Base-by-base conservation (phyloP, 2,888 invertebrate species). In the Polyommatus iphigenia region DNA sequence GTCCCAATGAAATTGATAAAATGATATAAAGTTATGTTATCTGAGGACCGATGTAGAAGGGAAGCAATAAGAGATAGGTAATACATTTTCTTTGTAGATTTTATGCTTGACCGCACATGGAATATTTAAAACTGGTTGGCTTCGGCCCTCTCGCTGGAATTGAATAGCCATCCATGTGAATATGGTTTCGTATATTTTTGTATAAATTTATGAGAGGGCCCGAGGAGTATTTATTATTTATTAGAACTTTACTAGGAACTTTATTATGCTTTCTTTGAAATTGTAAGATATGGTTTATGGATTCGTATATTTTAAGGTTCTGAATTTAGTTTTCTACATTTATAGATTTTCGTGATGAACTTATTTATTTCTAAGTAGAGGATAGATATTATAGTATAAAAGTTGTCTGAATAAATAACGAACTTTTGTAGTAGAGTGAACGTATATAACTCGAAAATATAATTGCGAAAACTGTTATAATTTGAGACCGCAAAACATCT, bases 11-110 rank as follows among this genome's bases (percentile, higher is more conserved):
- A 78, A 80, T 80, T 79, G 80, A 80, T 78, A 72, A 78, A 71
- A 78, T 78, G 71, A 78, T 78, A 78, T 59, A 77, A 46, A 75
- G 78, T 77, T 73, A 72, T 79, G 78, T 80, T 78, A 81, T 77
- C 81, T 73, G 32, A 80, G 79, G 80, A 80, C 80, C 78, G 85
- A 84, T 83, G 86, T 89, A 89, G 89, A 87, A 86, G 87, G 90
- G 89, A 86, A 86, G 87, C 90, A 92, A 93, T 93, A 93, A 93
- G 91, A 91, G 89, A 90, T 90, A 87, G 88, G 89, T 91, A 90
- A 92, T 92, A 92, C 90, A 89, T 92, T 92, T 92, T 91, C 93
- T 93, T 93, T 93, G 92, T 93, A 89, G 90, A 91, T 93, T 93
- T 93, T 88, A 87, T 89, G 89, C 86, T 90, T 92, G 93, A 91